phyloP scores from a whole-genome alignment of 2,113 vertebrate genomes.

The Tapirus terrestris region DNA sequence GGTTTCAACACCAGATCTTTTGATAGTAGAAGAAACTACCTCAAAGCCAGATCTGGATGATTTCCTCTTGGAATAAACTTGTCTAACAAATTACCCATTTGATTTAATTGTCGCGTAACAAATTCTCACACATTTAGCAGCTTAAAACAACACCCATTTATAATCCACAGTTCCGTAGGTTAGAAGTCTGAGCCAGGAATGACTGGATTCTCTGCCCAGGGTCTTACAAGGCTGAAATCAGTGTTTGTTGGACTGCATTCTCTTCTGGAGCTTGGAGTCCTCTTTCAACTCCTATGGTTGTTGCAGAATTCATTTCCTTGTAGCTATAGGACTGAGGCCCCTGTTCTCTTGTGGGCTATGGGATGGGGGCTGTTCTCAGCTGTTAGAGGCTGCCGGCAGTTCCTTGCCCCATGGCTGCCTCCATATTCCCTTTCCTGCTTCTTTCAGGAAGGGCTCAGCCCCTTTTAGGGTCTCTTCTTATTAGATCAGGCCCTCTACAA shows the following conservation, averaged over 20 bases:
- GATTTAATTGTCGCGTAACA: neutral
- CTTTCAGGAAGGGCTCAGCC: neutral
- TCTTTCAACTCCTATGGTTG: neutral
- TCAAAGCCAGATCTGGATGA: neutral
- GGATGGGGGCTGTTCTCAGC: neutral
- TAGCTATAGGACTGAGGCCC: neutral
- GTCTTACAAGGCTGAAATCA: neutral
- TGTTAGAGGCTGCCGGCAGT: neutral
- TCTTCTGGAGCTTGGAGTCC: neutral
- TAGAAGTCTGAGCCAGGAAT: neutral
- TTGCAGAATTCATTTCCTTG: neutral
- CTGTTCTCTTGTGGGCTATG: neutral
- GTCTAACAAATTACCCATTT: neutral
- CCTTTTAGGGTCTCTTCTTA: neutral
- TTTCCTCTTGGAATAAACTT: slow-evolving; percentile 17
- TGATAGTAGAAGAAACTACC: neutral
- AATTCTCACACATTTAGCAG: neutral
- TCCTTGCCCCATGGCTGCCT: neutral
- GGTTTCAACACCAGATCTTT: neutral
- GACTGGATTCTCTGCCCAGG: neutral
- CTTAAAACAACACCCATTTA: neutral
- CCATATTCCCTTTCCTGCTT: neutral
- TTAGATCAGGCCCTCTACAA: neutral
- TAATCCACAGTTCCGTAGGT: neutral
- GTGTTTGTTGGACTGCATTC: neutral